phyloP scores from a whole-genome alignment of 2,888 invertebrate genomes.

The Falcaria lacertinaria region DNA sequence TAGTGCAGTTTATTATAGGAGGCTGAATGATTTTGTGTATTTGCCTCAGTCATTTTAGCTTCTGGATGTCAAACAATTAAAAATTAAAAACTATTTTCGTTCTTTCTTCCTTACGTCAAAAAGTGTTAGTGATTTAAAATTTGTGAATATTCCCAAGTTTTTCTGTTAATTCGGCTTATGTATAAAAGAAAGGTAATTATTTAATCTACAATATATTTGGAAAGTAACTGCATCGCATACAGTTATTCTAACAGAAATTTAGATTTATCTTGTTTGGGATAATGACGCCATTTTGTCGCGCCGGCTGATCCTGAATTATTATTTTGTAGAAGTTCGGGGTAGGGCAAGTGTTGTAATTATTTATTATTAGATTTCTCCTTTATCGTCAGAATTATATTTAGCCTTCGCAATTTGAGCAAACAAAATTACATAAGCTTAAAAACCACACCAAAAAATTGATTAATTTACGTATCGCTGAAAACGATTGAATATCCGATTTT shows the following conservation, averaged over 20 bases:
- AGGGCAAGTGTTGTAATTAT: conserved; percentile 34
- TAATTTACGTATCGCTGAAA: conserved; percentile 18
- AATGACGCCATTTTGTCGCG: conserved; percentile 79
- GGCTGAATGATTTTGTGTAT: not conserved
- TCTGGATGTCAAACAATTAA: conserved; percentile 16
- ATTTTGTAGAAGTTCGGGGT: conserved; percentile 48
- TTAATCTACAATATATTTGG: conserved; percentile 7
- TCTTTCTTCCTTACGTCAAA: conserved; percentile 62
- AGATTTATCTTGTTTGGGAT: conserved; percentile 63
- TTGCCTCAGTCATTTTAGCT: not conserved
- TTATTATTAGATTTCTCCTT: conserved; percentile 25
- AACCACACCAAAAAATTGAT: conserved; percentile 21
- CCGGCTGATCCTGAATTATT: conserved; percentile 74
- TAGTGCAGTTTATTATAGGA: too few relatives aligned
- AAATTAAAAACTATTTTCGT: conserved; percentile 49
- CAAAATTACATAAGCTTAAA: conserved; percentile 24
- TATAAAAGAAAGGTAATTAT: conserved; percentile 43
- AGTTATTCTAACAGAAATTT: too few relatives aligned
- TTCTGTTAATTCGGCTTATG: conserved; percentile 49
- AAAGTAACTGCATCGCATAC: too few relatives aligned
- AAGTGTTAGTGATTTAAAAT: conserved; percentile 60
- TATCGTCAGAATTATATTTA: conserved; percentile 18
- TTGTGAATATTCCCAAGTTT: conserved; percentile 53
- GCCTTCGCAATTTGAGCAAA: conserved; percentile 6
- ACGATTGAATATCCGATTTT: conserved; percentile 12